Evolutionary conservation across 2,888 invertebrate species (phyloP).

Genomic region (Amblyjoppa fuscipennis): DNA sequence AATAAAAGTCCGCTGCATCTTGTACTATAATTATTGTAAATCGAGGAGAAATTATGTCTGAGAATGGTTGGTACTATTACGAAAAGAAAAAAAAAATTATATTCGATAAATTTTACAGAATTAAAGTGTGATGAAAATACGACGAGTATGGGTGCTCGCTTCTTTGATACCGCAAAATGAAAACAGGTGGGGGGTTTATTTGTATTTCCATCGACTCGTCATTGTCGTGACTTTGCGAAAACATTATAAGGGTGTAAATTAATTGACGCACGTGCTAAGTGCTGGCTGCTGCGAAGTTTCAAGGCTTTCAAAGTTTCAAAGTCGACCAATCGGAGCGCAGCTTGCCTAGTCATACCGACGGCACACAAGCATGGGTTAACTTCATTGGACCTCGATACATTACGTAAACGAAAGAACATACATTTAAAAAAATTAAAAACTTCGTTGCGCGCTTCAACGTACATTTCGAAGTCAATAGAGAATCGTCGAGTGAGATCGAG

Average conservation of each 20-base stretch:
- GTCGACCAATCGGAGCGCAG: too few species aligned
- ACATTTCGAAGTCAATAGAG: neutral
- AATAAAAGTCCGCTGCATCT: neutral
- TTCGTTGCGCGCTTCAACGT: too few species aligned
- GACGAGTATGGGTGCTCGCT: neutral
- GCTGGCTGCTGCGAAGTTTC: neutral
- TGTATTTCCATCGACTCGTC: neutral
- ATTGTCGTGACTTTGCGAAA: neutral
- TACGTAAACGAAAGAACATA: too few species aligned
- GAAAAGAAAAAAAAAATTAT: neutral
- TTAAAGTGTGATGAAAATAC: constrained; percentile 1
- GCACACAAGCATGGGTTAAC: too few species aligned
- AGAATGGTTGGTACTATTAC: neutral
- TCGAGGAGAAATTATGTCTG: neutral
- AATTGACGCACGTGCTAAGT: too few species aligned
- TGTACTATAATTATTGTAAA: constrained; percentile 10
- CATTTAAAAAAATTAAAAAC: too few species aligned
- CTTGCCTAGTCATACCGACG: too few species aligned
- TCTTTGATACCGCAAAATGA: too few species aligned
- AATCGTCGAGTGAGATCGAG: constrained; percentile 8
- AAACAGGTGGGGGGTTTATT: too few species aligned
- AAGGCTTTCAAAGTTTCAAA: too few species aligned
- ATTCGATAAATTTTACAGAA: constrained; percentile 20
- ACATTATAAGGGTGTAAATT: too few species aligned
- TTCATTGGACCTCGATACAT: too few species aligned